Evolutionary conservation across 2,797 vertebrate species (phyloP).

Genomic region (Pangasius macronema): DNA sequence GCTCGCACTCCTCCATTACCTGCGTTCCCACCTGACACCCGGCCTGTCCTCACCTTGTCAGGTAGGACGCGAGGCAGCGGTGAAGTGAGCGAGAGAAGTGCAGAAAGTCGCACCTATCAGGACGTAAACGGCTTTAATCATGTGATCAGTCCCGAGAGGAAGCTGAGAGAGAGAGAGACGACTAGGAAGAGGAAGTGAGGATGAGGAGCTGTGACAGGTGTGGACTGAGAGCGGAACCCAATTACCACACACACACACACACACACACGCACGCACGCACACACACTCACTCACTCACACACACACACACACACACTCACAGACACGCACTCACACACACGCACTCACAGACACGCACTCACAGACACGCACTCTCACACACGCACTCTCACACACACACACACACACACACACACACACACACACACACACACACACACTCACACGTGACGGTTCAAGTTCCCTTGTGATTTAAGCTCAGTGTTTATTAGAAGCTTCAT

Average conservation of each 20-base stretch:
- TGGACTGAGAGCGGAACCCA: neutral
- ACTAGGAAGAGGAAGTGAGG: neutral
- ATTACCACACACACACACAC: neutral
- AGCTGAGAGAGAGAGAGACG: neutral
- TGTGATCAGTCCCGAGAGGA: neutral
- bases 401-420: neutral
- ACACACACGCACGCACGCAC: too few species aligned
- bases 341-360: neutral
- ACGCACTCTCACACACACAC: neutral
- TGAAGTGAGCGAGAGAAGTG: neutral
- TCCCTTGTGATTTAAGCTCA: neutral
- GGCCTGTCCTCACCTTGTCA: neutral
- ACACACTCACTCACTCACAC: too few species aligned
- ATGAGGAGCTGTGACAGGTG: constrained; percentile 16
- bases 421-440: neutral
- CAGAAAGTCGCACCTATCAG: constrained; percentile 8
- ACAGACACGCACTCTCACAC: neutral
- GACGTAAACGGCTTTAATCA: neutral
- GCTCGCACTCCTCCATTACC: neutral
- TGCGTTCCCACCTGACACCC: neutral
- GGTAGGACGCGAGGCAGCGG: neutral
- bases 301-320: neutral
- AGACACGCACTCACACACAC: neutral
- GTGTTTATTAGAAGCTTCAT: neutral
- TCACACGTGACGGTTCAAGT: neutral